Evolutionary conservation across 2,113 vertebrate genomes (phyloP).

Genomic region (Sylvietta virens): DNA sequence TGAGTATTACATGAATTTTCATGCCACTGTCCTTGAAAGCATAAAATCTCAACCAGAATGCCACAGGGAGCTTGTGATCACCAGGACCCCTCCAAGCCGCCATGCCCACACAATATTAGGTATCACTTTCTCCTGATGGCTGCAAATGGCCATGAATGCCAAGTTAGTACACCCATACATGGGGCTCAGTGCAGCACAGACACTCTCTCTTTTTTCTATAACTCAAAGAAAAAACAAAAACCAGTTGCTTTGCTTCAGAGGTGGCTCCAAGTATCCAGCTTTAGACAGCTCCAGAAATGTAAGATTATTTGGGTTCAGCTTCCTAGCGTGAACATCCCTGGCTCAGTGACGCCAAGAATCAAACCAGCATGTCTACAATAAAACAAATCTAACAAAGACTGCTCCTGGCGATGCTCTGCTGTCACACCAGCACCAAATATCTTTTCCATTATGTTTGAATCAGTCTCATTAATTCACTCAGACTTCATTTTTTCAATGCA

Average conservation of each 20-base stretch:
- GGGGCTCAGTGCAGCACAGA: neutral
- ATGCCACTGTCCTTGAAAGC: neutral
- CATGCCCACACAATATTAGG: neutral
- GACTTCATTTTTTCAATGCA: conserved; percentile 1
- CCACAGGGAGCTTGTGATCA: neutral
- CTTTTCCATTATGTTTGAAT: conserved; percentile 35
- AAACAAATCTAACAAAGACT: conserved; percentile 16
- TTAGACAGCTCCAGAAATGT: conserved; percentile 8
- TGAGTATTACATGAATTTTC: neutral
- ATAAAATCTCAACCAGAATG: neutral
- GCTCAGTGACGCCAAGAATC: neutral
- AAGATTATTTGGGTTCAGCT: conserved; percentile 19
- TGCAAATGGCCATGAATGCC: neutral
- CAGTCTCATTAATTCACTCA: conserved; percentile 28
- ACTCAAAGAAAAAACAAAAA: neutral
- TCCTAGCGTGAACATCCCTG: neutral
- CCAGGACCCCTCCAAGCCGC: neutral
- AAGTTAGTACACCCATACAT: neutral
- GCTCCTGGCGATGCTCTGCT: neutral
- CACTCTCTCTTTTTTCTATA: neutral
- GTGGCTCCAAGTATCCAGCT: neutral
- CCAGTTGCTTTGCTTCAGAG: conserved; percentile 2
- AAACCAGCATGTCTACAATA: neutral
- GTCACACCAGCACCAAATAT: neutral
- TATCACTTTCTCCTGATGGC: neutral